Percentiles rank a stretch among this genome's conserved stretches.
These are phyloP conservation scores for Drosophila tripunctata DNA, from an alignment of 2,888 invertebrate genomes.

Conservation along the genomic window DNA sequence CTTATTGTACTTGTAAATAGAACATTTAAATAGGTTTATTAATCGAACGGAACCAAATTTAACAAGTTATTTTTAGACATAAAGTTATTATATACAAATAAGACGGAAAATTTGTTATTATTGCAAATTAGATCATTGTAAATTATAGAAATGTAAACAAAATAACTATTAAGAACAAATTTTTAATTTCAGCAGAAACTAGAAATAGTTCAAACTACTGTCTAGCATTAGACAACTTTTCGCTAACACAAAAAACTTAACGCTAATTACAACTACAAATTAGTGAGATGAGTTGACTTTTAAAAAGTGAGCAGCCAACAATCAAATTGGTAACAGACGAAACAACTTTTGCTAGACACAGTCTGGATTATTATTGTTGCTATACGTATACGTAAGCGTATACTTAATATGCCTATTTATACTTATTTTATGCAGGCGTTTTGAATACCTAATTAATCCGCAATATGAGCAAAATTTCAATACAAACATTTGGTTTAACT, in stretches of 20 bases:
- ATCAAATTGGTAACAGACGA: background rate
- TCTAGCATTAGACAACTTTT: background rate
- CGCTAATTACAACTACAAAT: slow-evolving; percentile 29
- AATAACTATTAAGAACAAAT: background rate
- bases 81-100: too few relatives aligned
- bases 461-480: slow-evolving; percentile 4
- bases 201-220: background rate
- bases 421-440: slow-evolving; percentile 72
- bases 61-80: background rate
- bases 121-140: background rate
- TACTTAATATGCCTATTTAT: slow-evolving; percentile 46
- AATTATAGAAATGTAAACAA: background rate
- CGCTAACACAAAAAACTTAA: background rate
- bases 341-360: slow-evolving; percentile 18
- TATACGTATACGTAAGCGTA: slow-evolving; percentile 8
- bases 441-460: slow-evolving; percentile 54
- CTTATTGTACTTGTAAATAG: background rate
- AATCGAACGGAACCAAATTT: too few relatives aligned
- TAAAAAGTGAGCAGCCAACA: background rate
- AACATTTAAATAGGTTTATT: background rate
- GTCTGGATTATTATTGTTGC: background rate
- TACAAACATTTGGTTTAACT: slow-evolving; percentile 10
- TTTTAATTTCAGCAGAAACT: background rate
- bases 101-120: too few relatives aligned
- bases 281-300: background rate